Evolutionary conservation across 2,113 vertebrate species (phyloP).

Genomic region (Synodontis membranacea): DNA sequence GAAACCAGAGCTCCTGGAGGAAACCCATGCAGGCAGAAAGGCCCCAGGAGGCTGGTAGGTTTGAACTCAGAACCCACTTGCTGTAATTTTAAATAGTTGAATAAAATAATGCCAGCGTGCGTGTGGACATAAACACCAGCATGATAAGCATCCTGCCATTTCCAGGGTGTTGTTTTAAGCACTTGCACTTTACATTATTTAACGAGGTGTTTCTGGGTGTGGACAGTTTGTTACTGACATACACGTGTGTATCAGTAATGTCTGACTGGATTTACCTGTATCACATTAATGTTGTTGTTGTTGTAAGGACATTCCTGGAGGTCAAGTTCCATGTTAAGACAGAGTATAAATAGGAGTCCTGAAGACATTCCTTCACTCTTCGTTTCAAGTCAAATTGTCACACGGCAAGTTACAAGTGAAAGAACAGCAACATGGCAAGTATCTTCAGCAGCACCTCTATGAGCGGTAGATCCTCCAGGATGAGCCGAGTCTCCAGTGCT

Average conservation of each 20-base stretch:
- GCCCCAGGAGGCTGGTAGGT: too few species aligned
- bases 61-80: too few species aligned
- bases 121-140: neutral
- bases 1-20: too few species aligned
- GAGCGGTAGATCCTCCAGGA: neutral
- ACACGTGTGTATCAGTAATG: neutral
- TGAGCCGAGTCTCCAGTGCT: too few species aligned
- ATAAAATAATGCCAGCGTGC: neutral
- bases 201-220: neutral
- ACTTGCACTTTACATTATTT: neutral
- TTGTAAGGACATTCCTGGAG: neutral
- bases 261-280: conserved; percentile 28
- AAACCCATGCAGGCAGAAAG: too few species aligned
- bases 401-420: neutral
- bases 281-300: neutral
- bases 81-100: neutral
- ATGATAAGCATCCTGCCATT: neutral
- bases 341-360: neutral
- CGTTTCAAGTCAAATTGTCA: neutral
- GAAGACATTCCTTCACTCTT: neutral
- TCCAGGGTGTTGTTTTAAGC: neutral
- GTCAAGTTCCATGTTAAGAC: neutral
- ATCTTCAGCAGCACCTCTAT: neutral
- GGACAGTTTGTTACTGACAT: neutral
- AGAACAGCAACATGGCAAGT: neutral